Conservation (phyloP, 1,140 invertebrate genomes). For the Stegodyphus dumicola region DNA sequence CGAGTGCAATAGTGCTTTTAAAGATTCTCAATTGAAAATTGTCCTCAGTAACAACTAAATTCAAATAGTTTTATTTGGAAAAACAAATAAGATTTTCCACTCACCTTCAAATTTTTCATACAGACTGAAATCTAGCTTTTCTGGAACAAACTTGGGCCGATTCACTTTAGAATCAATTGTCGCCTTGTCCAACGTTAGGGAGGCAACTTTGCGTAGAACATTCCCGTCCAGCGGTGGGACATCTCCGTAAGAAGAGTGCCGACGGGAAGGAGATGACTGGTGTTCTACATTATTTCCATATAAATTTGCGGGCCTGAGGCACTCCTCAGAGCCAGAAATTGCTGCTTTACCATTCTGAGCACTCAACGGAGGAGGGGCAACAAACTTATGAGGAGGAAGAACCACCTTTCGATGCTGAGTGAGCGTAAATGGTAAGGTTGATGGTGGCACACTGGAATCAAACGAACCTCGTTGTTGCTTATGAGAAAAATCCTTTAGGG, state of each 20-base stretch:
- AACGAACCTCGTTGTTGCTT: slow-evolving; percentile 8
- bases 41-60: no score
- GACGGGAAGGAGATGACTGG: slow-evolving; percentile 61
- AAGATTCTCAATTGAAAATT: no score
- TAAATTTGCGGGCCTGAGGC: slow-evolving; percentile 38
- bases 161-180: slow-evolving; percentile 74
- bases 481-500: neutral
- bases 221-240: slow-evolving; percentile 73
- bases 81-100: slow-evolving; percentile 38
- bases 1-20: no score
- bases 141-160: slow-evolving; percentile 81
- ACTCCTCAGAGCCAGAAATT: slow-evolving; percentile 50
- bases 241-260: slow-evolving; percentile 70
- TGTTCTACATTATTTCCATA: slow-evolving; percentile 22
- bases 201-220: slow-evolving; percentile 84
- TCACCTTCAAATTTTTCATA: slow-evolving; percentile 92
- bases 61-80: no score
- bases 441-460: slow-evolving; percentile 10
- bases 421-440: slow-evolving; percentile 35
- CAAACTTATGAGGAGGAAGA: slow-evolving; percentile 57
- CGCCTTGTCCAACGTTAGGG: slow-evolving; percentile 79
- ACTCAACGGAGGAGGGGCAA: neutral
- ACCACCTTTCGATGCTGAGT: slow-evolving; percentile 60
- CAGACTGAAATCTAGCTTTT: slow-evolving; percentile 84
- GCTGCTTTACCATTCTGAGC: slow-evolving; percentile 35